phyloP scores from a whole-genome alignment of 2,888 invertebrate species.

The Parnassius glacialis region DNA sequence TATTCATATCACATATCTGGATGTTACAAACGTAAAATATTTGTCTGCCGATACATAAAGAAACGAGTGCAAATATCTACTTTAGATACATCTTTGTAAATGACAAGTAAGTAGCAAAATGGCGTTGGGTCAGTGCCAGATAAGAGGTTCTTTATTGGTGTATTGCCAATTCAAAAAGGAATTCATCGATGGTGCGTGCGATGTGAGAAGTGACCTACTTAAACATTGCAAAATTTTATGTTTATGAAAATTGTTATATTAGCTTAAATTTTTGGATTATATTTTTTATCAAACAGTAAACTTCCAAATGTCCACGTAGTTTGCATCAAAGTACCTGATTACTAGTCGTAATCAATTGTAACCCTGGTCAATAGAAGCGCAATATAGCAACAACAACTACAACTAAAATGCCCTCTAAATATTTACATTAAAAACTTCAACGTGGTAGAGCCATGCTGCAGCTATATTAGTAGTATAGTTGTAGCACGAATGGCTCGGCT shows the following conservation, averaged over 20 bases:
- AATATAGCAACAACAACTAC: too few species aligned
- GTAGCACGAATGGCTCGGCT: too few species aligned
- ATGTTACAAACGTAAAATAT: conserved; percentile 3
- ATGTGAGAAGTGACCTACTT: conserved; percentile 25
- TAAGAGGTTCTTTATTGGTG: conserved; percentile 19
- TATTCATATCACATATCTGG: too few species aligned
- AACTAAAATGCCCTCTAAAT: too few species aligned
- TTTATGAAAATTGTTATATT: conserved; percentile 8
- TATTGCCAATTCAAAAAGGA: conserved; percentile 27
- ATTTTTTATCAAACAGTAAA: too few species aligned
- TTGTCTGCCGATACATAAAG: conserved; percentile 7
- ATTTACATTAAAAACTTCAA: too few species aligned
- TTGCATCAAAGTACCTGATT: too few species aligned
- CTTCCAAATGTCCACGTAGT: too few species aligned
- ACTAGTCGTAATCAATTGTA: too few species aligned
- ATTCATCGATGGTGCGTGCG: conserved; percentile 21
- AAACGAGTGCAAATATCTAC: conserved; percentile 2
- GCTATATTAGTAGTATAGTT: too few species aligned
- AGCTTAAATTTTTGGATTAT: background rate
- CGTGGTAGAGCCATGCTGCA: too few species aligned
- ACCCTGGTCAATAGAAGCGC: too few species aligned
- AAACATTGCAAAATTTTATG: conserved; percentile 22
- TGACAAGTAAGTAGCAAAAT: conserved; percentile 20
- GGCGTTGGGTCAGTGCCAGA: conserved; percentile 20
- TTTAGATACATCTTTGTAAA: conserved; percentile 17